Evolutionary conservation across 2,113 vertebrate genomes (phyloP).

Genomic region (Melanerpes formicivorus): DNA sequence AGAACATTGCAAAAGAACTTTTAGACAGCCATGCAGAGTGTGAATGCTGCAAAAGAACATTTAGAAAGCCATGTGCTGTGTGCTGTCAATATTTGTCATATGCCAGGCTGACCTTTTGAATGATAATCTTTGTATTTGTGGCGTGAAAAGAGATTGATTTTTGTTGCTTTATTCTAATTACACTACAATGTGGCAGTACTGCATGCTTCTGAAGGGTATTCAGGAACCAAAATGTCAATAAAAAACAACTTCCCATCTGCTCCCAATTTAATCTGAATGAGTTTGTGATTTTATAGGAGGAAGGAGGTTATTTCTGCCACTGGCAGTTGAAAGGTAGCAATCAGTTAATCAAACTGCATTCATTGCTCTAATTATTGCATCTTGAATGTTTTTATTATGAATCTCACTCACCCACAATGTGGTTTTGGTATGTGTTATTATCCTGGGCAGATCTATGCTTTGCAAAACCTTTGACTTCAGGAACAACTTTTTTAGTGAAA

Average conservation of each 20-base stretch:
- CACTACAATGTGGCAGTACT: neutral
- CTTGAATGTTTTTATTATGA: neutral
- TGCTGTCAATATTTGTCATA: neutral
- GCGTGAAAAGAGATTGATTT: conserved; percentile 27
- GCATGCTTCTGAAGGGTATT: neutral
- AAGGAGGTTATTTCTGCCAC: conserved; percentile 43
- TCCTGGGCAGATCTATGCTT: neutral
- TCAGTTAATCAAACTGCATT: conserved; percentile 62
- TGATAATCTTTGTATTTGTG: neutral
- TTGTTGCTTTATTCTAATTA: conserved; percentile 46
- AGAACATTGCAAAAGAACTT: neutral
- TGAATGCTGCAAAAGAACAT: neutral
- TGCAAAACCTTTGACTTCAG: neutral
- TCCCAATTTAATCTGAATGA: conserved; percentile 34
- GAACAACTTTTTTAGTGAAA: neutral
- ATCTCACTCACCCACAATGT: neutral
- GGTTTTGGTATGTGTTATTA: neutral
- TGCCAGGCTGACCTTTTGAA: conserved; percentile 21
- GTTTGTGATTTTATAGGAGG: conserved; percentile 30
- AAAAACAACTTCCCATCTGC: conserved; percentile 57
- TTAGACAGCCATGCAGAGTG: neutral
- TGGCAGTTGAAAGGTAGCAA: conserved; percentile 42
- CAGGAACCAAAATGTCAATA: conserved; percentile 44
- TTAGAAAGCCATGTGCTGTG: neutral
- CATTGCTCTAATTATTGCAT: conserved; percentile 36